Percentiles rank a stretch among this genome's conserved stretches.
phyloP scores from a whole-genome alignment of 2,113 vertebrate species.

The Naja naja region DNA sequence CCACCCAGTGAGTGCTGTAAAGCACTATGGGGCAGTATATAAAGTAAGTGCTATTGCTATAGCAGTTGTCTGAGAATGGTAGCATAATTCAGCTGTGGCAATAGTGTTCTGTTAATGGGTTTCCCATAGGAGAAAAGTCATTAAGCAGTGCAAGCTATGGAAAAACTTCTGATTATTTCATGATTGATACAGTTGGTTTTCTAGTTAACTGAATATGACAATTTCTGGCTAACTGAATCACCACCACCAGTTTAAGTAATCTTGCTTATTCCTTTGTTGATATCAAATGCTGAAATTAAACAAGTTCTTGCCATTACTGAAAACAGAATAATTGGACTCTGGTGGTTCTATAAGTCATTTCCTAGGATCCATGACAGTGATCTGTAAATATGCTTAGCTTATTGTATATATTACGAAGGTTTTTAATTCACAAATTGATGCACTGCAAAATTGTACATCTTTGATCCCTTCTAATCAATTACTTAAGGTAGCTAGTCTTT shows the following conservation, averaged over 20 bases:
- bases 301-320: background rate
- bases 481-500: background rate
- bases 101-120: background rate
- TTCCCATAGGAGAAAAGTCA: background rate
- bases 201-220: background rate
- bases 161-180: background rate
- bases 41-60: background rate
- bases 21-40: background rate
- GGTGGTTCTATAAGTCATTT: background rate
- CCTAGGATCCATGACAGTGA: background rate
- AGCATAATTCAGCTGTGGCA: background rate
- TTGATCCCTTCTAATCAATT: background rate
- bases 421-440: background rate
- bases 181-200: background rate
- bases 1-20: background rate
- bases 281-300: background rate
- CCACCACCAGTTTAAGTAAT: background rate
- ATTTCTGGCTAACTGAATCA: background rate
- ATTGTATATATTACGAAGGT: background rate
- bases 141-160: background rate
- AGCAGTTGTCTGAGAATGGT: background rate
- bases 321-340: background rate
- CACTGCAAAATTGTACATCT: background rate
- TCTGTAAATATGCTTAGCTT: background rate
- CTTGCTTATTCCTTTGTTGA: background rate